Evolutionary conservation across 2,797 vertebrate species (phyloP), one percentile per base, ranked within the genome.

Genomic region (Helarctos malayanus): DNA sequence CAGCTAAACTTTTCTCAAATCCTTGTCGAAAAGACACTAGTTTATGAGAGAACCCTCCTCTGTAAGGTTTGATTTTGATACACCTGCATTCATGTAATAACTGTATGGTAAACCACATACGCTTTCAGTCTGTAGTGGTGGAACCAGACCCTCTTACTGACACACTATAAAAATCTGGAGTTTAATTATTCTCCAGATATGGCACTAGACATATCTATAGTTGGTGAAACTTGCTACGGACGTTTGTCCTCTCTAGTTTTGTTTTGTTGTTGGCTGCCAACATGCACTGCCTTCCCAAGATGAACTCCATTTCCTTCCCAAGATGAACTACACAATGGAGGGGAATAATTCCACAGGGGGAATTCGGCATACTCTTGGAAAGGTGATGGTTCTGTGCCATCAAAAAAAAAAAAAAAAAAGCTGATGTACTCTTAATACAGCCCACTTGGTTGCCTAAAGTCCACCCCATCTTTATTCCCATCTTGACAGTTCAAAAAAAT

Each of bases 131-230:
- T 68, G 4, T 14, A 32, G 8, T 45, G 73, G 41, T 54, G 4
- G 91, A 86, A 10, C 32, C 29, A 73, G 56, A 57, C 1, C 21
- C 81, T 76, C 92, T 61, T 94, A 23, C 8, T 18, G 69, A 86
- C n/a, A 49, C 76, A 49, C 76, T 65, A 54, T 80, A 80, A 92
- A 93, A 81, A 49, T 75, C 8, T 38, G 41, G n/a, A 89, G 11
- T 61, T 95, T 93, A 80, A 89, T 65, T 96, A 57, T 80, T 84
- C 81, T 93, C 76, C 63, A 75, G 80, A 59, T 65, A 29, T 52
- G 80, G 63, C 5, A 73, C 41, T 8, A 81, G 54, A 59, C 45
- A 38, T 11, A 49, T 35, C 27, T 79, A 27, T 47, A 63, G 15
- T 85, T 87, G 29, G 54, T 29, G 61, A 49, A 91, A 68, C 59